A percentile compares a stretch with the other conserved stretches of the same genome.
phyloP scores from a whole-genome alignment of 92 coral and sea anemone species.

The Palythoa heliodiscus region DNA sequence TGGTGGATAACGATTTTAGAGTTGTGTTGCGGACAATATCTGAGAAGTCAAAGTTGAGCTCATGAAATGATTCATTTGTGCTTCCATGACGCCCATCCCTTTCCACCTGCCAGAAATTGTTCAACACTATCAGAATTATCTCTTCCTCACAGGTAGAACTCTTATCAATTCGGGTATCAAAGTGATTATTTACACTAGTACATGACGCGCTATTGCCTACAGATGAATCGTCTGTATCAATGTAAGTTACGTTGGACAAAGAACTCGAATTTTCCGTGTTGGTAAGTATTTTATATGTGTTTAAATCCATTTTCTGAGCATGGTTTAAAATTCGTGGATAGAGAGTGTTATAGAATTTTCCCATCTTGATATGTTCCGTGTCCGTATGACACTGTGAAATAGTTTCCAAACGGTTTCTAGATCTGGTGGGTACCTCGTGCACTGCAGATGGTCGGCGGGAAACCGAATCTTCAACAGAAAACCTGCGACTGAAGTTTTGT shows the following conservation, averaged over 20 bases:
- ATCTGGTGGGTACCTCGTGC: not conserved
- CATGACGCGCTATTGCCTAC: not conserved
- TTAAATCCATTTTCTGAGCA: not conserved
- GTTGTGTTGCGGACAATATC: slow-evolving; percentile 3
- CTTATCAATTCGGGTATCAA: not conserved
- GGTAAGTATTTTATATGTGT: not conserved
- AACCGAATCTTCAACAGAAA: not conserved
- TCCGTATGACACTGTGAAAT: not conserved
- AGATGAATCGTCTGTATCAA: not conserved
- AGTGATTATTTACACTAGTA: not conserved
- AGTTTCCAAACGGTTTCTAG: not conserved
- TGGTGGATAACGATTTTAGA: not conserved
- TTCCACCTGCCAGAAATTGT: slow-evolving; percentile 35
- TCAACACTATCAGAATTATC: slow-evolving; percentile 14
- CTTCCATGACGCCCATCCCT: slow-evolving; percentile 13
- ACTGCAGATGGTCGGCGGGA: not conserved
- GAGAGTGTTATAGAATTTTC: not conserved
- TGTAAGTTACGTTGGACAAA: not conserved
- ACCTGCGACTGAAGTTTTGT: not conserved
- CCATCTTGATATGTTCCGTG: not conserved
- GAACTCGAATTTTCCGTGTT: not conserved
- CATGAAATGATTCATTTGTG: not conserved
- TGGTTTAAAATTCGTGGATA: not conserved
- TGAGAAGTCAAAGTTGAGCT: slow-evolving; percentile 23
- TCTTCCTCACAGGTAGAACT: not conserved